phyloP scores from a whole-genome alignment of 2,113 vertebrate species.

The Prunella fulvescens region DNA sequence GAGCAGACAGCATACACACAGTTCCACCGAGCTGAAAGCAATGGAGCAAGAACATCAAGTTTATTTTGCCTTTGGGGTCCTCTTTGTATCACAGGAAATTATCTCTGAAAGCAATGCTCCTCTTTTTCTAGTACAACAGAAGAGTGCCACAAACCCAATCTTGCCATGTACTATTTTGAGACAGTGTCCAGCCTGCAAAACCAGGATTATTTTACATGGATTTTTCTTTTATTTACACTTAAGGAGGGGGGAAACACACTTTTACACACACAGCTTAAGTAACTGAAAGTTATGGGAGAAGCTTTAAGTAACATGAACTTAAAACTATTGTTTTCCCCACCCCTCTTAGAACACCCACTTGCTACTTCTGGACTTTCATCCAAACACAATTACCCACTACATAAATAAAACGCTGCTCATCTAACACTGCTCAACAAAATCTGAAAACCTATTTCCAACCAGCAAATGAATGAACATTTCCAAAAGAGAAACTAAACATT shows the following conservation, averaged over 20 bases:
- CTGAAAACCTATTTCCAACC: slow-evolving; percentile 16
- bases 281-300: slow-evolving; percentile 36
- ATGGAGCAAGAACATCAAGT: slow-evolving; percentile 14
- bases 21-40: slow-evolving; percentile 35
- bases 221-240: slow-evolving; percentile 3
- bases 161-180: neutral
- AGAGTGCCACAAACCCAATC: neutral
- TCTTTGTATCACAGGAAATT: slow-evolving; percentile 23
- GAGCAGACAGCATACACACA: slow-evolving; percentile 39
- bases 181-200: slow-evolving; percentile 30
- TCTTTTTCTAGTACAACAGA: neutral
- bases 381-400: slow-evolving; percentile 39
- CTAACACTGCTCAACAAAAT: slow-evolving; percentile 38
- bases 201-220: neutral
- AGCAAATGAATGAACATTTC: slow-evolving; percentile 59
- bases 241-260: neutral
- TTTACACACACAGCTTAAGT: slow-evolving; percentile 21
- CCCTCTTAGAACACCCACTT: slow-evolving; percentile 28
- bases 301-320: slow-evolving; percentile 45
- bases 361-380: slow-evolving; percentile 13
- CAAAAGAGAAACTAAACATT: slow-evolving; percentile 71
- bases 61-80: slow-evolving; percentile 48
- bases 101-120: slow-evolving; percentile 15
- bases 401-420: slow-evolving; percentile 31
- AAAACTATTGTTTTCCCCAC: slow-evolving; percentile 52